Evolutionary conservation across 1,140 invertebrate genomes (phyloP), one percentile per base, ranked within the genome.

Genomic region (Ooceraea biroi): DNA sequence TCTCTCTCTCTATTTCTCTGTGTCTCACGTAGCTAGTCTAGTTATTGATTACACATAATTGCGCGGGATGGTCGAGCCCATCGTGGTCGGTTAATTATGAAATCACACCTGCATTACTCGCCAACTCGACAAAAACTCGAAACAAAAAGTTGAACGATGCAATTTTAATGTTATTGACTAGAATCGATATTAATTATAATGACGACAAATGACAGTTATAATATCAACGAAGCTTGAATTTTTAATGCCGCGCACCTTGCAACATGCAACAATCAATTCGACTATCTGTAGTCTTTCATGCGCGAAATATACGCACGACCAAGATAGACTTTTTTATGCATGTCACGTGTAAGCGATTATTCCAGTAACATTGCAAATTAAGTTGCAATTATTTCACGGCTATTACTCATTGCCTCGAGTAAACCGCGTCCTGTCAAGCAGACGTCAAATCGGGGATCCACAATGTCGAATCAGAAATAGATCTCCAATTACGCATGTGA

Each of bases 11-110:
- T 36, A n/a, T n/a, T n/a, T n/a, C n/a, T n/a, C n/a, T n/a, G n/a
- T n/a, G n/a, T n/a, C n/a, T n/a, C n/a, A n/a, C n/a, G n/a, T n/a
- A 8, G 3, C 12, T 30, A 3, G 4, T 48, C n/a, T 22, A 41
- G n/a, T 77, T 76, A 36, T 65, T 48, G 3, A 76, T 76, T 66
- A 22, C 3, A 25, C 4, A 25, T 77, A 66, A 52, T 77, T 50
- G 12, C 27, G 17, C 41, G 8, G 25, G 3, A 52, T 10, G 17
- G 17, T 66, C 14, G 61, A 55, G 14, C 12, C 44, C 0, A 66
- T 1, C 19, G n/a, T 2, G 19, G 4, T 55, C 30, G 60, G 12
- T 25, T 5, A 11, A 66, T 65, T 52, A 52, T 36, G 12, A 63
- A 76, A 76, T 77, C 27, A 65, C 61, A 66, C 19, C 50, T 25